Evolutionary conservation across 2,113 vertebrate species (phyloP).

Genomic region (Saguinus imperator): DNA sequence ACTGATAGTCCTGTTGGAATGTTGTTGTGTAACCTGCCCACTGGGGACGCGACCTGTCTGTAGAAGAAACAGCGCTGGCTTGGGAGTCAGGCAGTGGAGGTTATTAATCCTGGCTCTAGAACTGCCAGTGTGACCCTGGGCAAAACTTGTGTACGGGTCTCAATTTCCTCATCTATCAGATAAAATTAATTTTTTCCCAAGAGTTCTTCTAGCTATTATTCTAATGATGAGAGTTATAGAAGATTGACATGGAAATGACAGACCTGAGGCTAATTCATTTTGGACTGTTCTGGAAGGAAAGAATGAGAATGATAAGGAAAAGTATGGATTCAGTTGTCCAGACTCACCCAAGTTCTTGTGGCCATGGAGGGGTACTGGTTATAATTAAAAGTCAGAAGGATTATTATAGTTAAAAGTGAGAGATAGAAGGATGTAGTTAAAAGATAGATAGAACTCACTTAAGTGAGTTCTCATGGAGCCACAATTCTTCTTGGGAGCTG

Average conservation of each 20-base stretch:
- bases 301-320: background rate
- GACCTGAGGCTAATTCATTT: background rate
- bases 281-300: background rate
- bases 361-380: background rate
- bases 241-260: background rate
- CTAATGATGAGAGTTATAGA: background rate
- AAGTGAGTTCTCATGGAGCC: background rate
- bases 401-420: background rate
- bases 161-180: background rate
- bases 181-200: background rate
- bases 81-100: background rate
- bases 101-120: background rate
- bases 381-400: background rate
- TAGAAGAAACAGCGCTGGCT: background rate
- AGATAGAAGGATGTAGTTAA: too few relatives aligned
- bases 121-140: background rate
- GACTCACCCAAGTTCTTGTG: background rate
- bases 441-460: background rate
- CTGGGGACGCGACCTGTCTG: background rate
- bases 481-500: background rate
- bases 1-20: background rate
- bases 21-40: background rate
- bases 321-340: background rate
- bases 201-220: background rate
- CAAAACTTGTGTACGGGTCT: rapidly evolving